Base-by-base conservation (phyloP, 2,888 invertebrate species). In the Stenodema calcarata region DNA sequence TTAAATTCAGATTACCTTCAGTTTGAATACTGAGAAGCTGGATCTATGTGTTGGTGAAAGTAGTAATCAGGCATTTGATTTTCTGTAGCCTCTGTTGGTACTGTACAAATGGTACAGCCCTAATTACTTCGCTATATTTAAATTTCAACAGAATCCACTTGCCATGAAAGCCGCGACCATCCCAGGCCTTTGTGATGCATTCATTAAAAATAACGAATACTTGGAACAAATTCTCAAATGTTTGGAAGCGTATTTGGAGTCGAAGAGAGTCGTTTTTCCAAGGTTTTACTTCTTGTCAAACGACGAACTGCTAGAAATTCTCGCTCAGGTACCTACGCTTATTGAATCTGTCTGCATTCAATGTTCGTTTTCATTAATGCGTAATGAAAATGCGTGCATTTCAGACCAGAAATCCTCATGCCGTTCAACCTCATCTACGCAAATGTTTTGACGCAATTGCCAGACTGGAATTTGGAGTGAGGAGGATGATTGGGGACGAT, bases 151-250 rank as follows among this genome's bases (percentile, higher is more conserved):
- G 95, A 94, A 94, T 88, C 95, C 97, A 0, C 91, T 96, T 44
- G 97, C 97, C 0, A 93, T 98, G 92, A 94, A 96, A 88, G 95
- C 95, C 0, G 95, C 95, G 86, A 95, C 95, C 0, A 94, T 94
- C 89, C 94, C 95, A 0, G 95, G 95, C 16, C 91, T 95, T 9
- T 92, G 95, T 88, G 94, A 96, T 88, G 93, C 93, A 62, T 93
- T 97, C 28, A 92, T 93, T 62, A 94, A 93, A 87, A 95, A 96
- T 90, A 97, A 97, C 91, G 93, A 93, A 62, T 93, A 96, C 90
- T 91, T 98, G 81, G 98, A 98, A 89, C 95, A 96, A 91, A 97
- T 98, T 69, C 95, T 96, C 93, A 96, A 97, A 90, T 97, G 97
- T 89, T 92, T 98, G 42, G 97, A 97, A 91, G 94, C 94, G 90